phyloP scores from a whole-genome alignment of 2,797 vertebrate genomes.

The Mionectes olivaceus region DNA sequence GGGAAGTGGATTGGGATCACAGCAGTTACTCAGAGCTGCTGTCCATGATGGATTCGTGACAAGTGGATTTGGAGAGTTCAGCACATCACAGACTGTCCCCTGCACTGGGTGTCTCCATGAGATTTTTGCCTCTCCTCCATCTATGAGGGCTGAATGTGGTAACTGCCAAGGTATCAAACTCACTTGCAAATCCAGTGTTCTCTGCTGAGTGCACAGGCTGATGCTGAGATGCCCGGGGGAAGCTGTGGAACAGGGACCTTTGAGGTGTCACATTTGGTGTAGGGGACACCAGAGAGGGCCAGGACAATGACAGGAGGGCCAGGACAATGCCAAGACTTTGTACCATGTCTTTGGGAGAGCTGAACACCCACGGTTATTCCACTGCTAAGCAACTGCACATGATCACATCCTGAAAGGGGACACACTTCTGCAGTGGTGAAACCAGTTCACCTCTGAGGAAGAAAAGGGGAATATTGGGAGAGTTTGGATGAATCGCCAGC shows the following conservation, averaged over 20 bases:
- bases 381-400: not conserved
- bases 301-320: not conserved
- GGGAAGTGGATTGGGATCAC: not conserved
- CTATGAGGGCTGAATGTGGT: not conserved
- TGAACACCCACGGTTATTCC: not conserved
- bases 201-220: not conserved
- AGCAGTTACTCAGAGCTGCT: not conserved
- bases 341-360: not conserved
- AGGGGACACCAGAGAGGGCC: not conserved
- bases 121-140: not conserved
- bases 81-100: not conserved
- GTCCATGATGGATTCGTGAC: not conserved
- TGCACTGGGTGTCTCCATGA: not conserved
- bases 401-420: not conserved
- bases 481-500: not conserved
- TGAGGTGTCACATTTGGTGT: not conserved
- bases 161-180: not conserved
- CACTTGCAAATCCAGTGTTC: rapidly evolving
- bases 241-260: not conserved
- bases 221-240: not conserved
- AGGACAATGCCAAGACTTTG: not conserved
- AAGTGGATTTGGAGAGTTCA: not conserved
- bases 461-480: not conserved
- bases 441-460: not conserved
- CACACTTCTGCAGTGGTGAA: not conserved